phyloP scores from a whole-genome alignment of 2,888 invertebrate genomes.

The Chorisops tibialis region DNA sequence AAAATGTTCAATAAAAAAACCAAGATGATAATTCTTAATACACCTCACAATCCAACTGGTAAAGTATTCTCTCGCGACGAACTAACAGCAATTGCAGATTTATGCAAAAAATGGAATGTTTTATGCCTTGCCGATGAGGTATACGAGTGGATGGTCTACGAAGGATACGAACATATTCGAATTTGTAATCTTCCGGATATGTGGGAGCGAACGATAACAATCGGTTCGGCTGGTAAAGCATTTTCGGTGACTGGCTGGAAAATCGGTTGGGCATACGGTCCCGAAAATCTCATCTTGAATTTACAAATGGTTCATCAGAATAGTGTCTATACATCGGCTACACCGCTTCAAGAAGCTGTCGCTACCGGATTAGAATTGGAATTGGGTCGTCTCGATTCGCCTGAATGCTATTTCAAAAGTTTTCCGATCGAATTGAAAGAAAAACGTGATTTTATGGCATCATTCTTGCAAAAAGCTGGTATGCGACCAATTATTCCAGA shows the following conservation, averaged over 20 bases:
- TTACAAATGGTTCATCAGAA: constrained; percentile 91
- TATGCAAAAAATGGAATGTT: constrained; percentile 90
- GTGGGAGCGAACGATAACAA: constrained; percentile 96
- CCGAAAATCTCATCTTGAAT: constrained; percentile 73
- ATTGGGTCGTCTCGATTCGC: constrained; percentile 62
- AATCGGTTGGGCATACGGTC: constrained; percentile 94
- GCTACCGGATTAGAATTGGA: constrained; percentile 88
- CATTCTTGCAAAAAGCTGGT: constrained; percentile 71
- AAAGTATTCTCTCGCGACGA: constrained; percentile 70
- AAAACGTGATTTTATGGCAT: constrained; percentile 77
- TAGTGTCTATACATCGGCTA: constrained; percentile 85
- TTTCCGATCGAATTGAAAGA: constrained; percentile 69
- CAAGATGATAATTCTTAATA: constrained; percentile 93
- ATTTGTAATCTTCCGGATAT: constrained; percentile 93
- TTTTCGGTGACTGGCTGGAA: constrained; percentile 98
- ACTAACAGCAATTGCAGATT: constrained; percentile 71
- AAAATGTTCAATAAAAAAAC: constrained; percentile 81
- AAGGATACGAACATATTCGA: constrained; percentile 78
- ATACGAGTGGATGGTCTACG: constrained; percentile 94
- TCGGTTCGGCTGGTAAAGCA: constrained; percentile 97
- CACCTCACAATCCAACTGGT: constrained; percentile 96
- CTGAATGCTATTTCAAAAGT: constrained; percentile 80
- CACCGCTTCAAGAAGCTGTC: constrained; percentile 89
- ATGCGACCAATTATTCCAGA: constrained; percentile 92
- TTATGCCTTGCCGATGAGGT: constrained; percentile 95